Evolutionary conservation across 2,113 vertebrate species (phyloP), one percentile per base, ranked within the genome.

Genomic region (Macaca nemestrina): DNA sequence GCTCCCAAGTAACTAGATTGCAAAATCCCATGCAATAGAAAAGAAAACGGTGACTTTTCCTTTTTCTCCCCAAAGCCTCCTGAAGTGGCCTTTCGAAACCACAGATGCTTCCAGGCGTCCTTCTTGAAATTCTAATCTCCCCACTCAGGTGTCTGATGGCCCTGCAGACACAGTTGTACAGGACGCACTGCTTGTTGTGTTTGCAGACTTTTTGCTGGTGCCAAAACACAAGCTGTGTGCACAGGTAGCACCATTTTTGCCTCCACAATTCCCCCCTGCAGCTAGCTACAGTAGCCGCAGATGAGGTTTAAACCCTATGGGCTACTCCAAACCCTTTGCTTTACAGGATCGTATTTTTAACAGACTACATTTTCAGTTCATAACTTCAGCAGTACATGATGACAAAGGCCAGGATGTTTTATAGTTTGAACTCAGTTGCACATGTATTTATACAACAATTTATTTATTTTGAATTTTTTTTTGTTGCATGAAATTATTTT

Each of bases 171-270:
- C 14, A 6, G 48, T 23, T 18, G 5, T 16, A 27, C 23, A 9
- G 40, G 27, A 23, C 0, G 8, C 76, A 9, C 8, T 0, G 1
- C 17, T 5, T 7, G 16, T 6, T 23, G 5, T 0, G 16, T 61
- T 16, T 61, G n/a, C 1, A 9, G 9, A 4, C 20, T 0, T 48
- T 35, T 27, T 38, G 17, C 27, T 14, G n/a, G 40, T 6, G 20
- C 32, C 22, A 55, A 35, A n/a, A 40, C 20, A 10, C 18, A 10
- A 57, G 16, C 7, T 6, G 12, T 43, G 59, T 17, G 11, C 8
- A 23, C 4, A 79, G 61, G 35, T 6, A 0, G 18, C 1, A 18
- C 6, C 38, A 4, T 16, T 8, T 7, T 16, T 38, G 3, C 27
- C 59, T 57, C 40, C 27, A 30, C 55, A n/a, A 50, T 1, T 8